Base-by-base conservation (phyloP, 1,140 invertebrate genomes). In the Psix sp. region DNA sequence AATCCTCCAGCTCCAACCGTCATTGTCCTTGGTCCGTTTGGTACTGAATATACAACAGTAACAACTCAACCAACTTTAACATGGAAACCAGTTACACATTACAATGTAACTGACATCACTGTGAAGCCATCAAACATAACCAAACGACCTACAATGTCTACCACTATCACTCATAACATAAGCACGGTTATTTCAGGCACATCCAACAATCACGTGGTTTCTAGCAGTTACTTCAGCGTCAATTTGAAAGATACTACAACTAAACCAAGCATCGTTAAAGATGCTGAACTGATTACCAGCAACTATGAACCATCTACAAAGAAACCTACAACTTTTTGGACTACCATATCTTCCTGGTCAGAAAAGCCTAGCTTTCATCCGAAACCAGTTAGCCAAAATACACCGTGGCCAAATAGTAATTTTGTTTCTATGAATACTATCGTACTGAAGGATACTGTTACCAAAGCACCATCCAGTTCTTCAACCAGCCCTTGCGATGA, bases 1-100 rank as follows among this genome's bases (percentile, higher is more conserved):
- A 84, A 85, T 42, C 82, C 84, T 54, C 91, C 91, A 7, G 91
- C 92, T 5, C 93, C 92, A 5, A 93, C 92, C 0, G 90, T 94
- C 0, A 94, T 94, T 16, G 92, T 93, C 10, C 77, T 94, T 2
- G 90, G 90, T 7, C 90, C 90, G 0, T 65, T 89, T 0, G 84
- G 80, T 11, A 82, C 84, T 10, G 81, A 85, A 14, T 80, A 87
- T 85, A 78, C 89, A 78, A 86, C 82, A 82, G 80, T 85, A 80
- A 78, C 80, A 0, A 81, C 77, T 0, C 67, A 80, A 31, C 84
- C 88, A 81, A 84, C 86, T 42, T 21, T 78, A 54, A 67, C 77
- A 3, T 78, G 76, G 51, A 70, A 74, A 52, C 76, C 82, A 3
- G 29, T 24, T 0, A 17, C 45, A 4, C 51, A 72, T 1, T 36